Base-by-base conservation (phyloP, 2,113 vertebrate genomes). In the Rallus limicola region DNA sequence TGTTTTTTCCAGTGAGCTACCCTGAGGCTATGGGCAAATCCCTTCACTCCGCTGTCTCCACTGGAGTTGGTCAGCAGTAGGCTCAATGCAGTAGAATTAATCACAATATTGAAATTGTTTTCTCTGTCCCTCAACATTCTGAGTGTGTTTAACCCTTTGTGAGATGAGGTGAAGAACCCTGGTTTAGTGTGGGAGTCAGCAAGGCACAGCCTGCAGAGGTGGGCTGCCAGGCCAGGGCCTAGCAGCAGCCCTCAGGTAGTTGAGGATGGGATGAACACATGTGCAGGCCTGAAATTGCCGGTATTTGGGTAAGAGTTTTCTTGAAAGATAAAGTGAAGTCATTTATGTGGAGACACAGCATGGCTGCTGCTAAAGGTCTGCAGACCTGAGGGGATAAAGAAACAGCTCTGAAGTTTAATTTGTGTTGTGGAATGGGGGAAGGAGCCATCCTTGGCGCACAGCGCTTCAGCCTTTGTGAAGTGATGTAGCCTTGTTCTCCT, bases 181-280 rank as follows among this genome's bases (percentile, higher is more conserved):
- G 28, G n/a, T 14, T 16, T 8, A 6, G 36, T 20, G 9, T 42
- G 50, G 40, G 56, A 36, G 50, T 18, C 52, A 21, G 33, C 4
- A 31, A 16, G 48, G 13, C 34, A 0, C 53, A 70, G 55, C 58
- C 15, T 36, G 21, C 50, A 24, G 8, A 9, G 25, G 24, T 2
- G 33, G 62, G 33, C 48, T 65, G 44, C 77, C 62, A 16, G 76
- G 53, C 63, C 7, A 8, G 33, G 40, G 28, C 19, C 24, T 21
- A 17, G 62, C 44, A 13, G 59, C 55, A 72, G 17, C 55, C 26
- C 24, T 16, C 2, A 17, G 6, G 33, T 5, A 23, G 50, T 29
- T 9, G 56, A 56, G 65, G 20, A 5, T 6, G 50, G 28, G 42
- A 20, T 4, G 1, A 3, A 0, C 3, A 2, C 23, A 12, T 48